Conservation (phyloP, 2,797 vertebrate genomes). For the Odontamblyopus rebecca region DNA sequence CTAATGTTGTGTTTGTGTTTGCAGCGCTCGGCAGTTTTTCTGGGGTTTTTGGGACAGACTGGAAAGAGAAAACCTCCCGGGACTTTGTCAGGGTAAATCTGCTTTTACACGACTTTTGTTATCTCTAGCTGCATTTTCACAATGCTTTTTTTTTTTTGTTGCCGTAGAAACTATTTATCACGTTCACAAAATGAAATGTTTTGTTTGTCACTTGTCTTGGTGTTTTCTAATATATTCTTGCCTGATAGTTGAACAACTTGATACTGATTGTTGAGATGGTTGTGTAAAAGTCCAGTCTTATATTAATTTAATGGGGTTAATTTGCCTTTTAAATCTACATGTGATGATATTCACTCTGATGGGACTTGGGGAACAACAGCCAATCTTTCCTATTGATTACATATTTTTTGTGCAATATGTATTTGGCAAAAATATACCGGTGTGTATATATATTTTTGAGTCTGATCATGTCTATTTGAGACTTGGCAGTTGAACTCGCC, state of each 20-base stretch:
- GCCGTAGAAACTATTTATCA: not conserved
- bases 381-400: not conserved
- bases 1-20: slow-evolving; percentile 40
- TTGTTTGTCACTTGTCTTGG: no score
- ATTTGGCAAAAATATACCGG: no score
- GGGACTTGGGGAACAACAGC: not conserved
- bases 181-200: not conserved
- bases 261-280: no score
- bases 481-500: no score
- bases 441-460: no score
- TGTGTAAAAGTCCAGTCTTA: no score
- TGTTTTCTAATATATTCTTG: no score
- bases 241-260: no score
- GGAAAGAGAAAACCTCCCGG: slow-evolving; percentile 97
- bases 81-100: slow-evolving; percentile 95
- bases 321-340: not conserved
- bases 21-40: slow-evolving; percentile 97
- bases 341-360: no score
- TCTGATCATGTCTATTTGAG: no score
- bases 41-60: slow-evolving; percentile 94
- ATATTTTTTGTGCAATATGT: no score
- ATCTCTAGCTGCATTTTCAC: not conserved
- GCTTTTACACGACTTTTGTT: not conserved
- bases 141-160: not conserved
- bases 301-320: not conserved